Base-by-base conservation (phyloP, 2,797 vertebrate genomes). In the Sebastes jordani region DNA sequence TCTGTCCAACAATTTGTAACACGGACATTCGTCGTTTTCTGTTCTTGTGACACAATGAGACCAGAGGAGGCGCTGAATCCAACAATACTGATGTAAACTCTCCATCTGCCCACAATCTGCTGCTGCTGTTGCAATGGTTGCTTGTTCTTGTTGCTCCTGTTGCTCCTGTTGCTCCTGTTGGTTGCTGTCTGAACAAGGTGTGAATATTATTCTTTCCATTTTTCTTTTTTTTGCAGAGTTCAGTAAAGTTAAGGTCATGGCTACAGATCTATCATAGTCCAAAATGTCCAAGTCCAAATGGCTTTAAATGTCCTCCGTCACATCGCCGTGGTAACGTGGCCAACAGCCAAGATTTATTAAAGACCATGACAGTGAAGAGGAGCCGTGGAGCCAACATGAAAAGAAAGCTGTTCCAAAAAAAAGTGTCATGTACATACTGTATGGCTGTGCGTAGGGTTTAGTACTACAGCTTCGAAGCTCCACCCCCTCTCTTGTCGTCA, bases 401-500 rank as follows among this genome's bases (percentile, higher is more conserved):
- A 69, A 25, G 5, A 66, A 75, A 68, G n/a, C 9, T 34, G 20
- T 23, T 63, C n/a, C 64, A 49, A 49, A 25, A 27, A 49, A 76
- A 83, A 74, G 62, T 70, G 80, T 86, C 60, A 65, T 11, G 49
- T 85, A 84, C 71, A 72, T 74, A 58, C 11, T 77, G 61, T 58
- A 71, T 69, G 62, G 13, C 80, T 85, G 67, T 79, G 59, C 7
- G 25, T 81, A 82, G 60, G 63, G 58, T 74, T 79, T 71, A 69
- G 63, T 69, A 64, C 64, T 58, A 66, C 78, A 74, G 80, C 74
- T 80, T 16, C 49, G 30, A 86, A 88, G 87, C 81, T 89, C 58
- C 77, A 22, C 58, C 38, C n/a, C 27, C 30, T 68, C 55, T 62
- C 55, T 62, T 5, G 34, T 84, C 74, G 82, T 81, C 42, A 69